Evolutionary conservation across 2,797 vertebrate genomes (phyloP).

Genomic region (Mormyrops boulengeri): DNA sequence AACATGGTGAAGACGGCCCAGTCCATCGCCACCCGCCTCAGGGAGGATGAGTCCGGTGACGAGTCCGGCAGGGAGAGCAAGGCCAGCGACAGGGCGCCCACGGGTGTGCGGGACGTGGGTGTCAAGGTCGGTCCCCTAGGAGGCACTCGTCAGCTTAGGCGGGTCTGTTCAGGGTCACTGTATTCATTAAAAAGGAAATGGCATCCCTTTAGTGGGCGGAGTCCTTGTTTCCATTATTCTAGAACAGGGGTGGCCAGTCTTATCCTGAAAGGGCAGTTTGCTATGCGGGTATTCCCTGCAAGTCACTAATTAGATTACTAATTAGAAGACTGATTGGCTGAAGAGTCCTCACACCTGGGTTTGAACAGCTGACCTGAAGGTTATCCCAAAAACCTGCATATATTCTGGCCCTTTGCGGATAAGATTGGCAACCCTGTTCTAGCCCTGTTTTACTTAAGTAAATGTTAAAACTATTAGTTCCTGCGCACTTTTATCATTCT

Average conservation of each 20-base stretch:
- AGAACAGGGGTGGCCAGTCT: not conserved
- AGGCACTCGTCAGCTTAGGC: not conserved
- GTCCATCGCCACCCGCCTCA: slow-evolving; percentile 88
- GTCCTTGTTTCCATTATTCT: not conserved
- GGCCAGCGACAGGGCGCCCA: slow-evolving; percentile 65
- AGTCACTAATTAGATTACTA: not conserved
- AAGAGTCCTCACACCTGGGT: not conserved
- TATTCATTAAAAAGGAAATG: not conserved
- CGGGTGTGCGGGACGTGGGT: slow-evolving; percentile 77
- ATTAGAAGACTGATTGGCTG: not conserved
- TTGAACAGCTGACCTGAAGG: not conserved
- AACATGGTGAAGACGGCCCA: slow-evolving; percentile 99
- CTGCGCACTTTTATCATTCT: not conserved
- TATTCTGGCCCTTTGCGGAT: not conserved
- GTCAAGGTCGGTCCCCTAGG: slow-evolving; percentile 68
- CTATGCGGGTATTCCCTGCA: not conserved
- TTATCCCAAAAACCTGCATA: not conserved
- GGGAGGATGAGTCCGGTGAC: slow-evolving; percentile 82
- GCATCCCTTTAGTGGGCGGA: not conserved
- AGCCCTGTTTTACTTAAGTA: not conserved
- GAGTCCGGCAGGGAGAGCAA: slow-evolving; percentile 70
- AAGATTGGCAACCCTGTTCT: not conserved
- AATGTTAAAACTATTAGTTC: not conserved
- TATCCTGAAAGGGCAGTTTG: not conserved
- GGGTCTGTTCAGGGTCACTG: not conserved